phyloP scores from a whole-genome alignment of 2,113 vertebrate species.

The Pelvicachromis taeniatus region DNA sequence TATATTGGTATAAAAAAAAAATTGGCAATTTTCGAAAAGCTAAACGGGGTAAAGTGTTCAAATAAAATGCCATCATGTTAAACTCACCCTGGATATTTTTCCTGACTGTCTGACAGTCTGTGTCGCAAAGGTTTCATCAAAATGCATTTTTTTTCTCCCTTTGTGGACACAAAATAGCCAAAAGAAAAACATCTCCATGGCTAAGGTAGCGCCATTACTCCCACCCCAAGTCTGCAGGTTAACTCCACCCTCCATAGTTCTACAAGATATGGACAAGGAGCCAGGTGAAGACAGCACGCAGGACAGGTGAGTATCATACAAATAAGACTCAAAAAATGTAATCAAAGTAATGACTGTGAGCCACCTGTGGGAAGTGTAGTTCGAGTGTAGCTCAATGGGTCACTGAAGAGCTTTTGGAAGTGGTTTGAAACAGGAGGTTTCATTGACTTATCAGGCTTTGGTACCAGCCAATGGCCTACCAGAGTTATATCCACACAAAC shows the following conservation, averaged over 20 bases:
- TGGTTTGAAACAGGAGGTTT: neutral
- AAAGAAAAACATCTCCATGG: slow-evolving; percentile 25
- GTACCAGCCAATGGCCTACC: neutral
- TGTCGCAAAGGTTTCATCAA: neutral
- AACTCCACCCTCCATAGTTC: slow-evolving; percentile 8
- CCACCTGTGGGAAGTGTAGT: neutral
- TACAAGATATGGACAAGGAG: slow-evolving; percentile 41
- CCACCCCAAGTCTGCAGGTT: neutral
- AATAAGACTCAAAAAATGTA: fast-evolving
- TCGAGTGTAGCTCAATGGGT: neutral
- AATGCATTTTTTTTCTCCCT: neutral
- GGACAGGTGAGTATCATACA: slow-evolving; percentile 29
- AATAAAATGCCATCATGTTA: neutral
- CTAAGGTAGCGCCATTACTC: slow-evolving; percentile 21
- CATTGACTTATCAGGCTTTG: neutral
- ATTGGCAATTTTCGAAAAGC: too few relatives aligned
- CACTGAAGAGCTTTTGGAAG: fast-evolving
- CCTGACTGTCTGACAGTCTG: neutral
- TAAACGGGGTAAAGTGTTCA: neutral
- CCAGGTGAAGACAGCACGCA: neutral
- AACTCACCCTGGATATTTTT: neutral
- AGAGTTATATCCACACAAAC: neutral
- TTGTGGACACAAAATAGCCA: neutral
- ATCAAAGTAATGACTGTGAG: fast-evolving
- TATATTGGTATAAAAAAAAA: too few relatives aligned